phyloP scores from a whole-genome alignment of 2,888 invertebrate genomes.

The Pristionchus fissidentatus region DNA sequence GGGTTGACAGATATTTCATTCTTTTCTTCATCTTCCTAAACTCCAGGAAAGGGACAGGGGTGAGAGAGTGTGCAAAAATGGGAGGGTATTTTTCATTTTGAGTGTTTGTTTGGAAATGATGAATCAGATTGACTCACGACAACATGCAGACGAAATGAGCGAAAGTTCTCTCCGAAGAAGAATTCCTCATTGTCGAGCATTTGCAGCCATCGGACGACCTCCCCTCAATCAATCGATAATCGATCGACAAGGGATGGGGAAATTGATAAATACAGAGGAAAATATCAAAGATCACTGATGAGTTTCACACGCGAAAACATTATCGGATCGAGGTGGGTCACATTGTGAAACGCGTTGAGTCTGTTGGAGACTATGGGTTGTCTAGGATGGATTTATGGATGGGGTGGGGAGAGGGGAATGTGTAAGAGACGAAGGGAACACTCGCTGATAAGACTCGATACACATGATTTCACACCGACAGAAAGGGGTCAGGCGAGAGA shows the following conservation, averaged over 20 bases:
- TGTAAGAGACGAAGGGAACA: slow-evolving; percentile 25
- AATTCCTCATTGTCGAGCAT: slow-evolving; percentile 39
- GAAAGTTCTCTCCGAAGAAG: slow-evolving; percentile 45
- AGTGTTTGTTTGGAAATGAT: not conserved
- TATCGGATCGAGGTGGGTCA: no score
- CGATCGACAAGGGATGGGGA: not conserved
- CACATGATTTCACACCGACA: not conserved
- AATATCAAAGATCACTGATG: not conserved
- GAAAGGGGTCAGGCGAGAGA: no score
- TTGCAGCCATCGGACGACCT: slow-evolving; percentile 6
- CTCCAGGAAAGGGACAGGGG: no score
- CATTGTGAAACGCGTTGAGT: no score
- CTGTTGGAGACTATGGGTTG: no score
- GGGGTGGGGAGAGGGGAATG: slow-evolving; percentile 9
- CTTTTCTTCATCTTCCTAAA: no score
- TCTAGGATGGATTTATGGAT: not conserved
- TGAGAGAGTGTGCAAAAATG: no score
- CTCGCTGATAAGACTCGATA: slow-evolving; percentile 22
- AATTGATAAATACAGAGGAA: slow-evolving; percentile 28
- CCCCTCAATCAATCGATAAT: not conserved
- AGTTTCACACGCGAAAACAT: no score
- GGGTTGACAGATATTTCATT: no score
- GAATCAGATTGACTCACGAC: slow-evolving; percentile 10
- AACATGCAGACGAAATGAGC: slow-evolving; percentile 24
- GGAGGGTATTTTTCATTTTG: no score